Evolutionary conservation across 2,888 invertebrate species (phyloP).

Genomic region (Abscondita cerata): DNA sequence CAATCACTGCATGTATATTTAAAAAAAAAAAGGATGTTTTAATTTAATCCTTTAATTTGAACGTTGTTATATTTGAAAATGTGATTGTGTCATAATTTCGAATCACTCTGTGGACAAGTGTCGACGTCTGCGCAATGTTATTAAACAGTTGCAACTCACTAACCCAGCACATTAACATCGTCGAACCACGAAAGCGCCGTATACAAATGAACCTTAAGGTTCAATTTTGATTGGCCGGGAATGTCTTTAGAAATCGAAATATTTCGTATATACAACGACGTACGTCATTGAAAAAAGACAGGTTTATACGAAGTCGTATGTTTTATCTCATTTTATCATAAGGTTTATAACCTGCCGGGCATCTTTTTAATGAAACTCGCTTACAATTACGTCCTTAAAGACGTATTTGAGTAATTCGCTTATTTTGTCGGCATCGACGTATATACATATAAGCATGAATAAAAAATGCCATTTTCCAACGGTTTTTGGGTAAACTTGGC

Average conservation of each 20-base stretch:
- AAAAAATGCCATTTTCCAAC: not conserved
- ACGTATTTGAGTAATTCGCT: conserved; percentile 19
- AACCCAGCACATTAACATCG: conserved; percentile 41
- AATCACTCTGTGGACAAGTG: not conserved
- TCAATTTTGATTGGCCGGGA: conserved; percentile 33
- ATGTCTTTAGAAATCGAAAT: conserved; percentile 46
- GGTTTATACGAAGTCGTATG: conserved; percentile 27
- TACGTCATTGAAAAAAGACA: conserved; percentile 38
- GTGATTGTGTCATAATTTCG: no score
- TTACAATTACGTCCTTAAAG: conserved; percentile 20
- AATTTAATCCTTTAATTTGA: no score
- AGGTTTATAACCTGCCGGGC: conserved; percentile 42
- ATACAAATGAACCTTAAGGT: conserved; percentile 31
- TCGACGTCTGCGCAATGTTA: conserved; percentile 13
- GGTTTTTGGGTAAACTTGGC: no score
- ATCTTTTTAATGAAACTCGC: conserved; percentile 35
- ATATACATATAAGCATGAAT: not conserved
- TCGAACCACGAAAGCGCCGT: conserved; percentile 20
- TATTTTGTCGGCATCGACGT: conserved; percentile 1
- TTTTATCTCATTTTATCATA: conserved; percentile 36
- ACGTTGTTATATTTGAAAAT: no score
- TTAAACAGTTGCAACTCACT: conserved; percentile 19
- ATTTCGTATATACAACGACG: conserved; percentile 36
- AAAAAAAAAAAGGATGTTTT: no score
- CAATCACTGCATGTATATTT: no score